Evolutionary conservation across 64 coral and sea anemone species (phyloP).

Genomic region (Pocillopora verrucosa): DNA sequence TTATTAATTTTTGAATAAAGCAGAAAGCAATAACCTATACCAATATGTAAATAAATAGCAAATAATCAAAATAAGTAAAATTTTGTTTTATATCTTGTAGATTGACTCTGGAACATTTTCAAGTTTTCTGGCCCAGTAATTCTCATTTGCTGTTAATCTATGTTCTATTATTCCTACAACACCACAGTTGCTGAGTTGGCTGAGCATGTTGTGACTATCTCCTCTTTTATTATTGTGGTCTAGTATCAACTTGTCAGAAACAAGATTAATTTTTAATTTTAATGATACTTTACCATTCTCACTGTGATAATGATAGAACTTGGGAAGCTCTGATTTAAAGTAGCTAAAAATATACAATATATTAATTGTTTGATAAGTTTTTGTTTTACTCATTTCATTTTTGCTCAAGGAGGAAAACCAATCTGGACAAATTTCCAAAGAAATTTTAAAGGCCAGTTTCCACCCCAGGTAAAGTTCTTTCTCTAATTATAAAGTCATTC

Average conservation of each 20-base stretch:
- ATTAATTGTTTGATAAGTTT: too few species aligned
- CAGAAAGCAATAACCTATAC: not conserved
- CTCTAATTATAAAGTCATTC: not conserved
- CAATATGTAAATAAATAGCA: not conserved
- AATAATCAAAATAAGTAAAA: not conserved
- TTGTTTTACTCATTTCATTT: not conserved
- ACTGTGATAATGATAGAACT: too few species aligned
- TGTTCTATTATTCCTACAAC: too few species aligned
- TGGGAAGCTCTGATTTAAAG: not conserved
- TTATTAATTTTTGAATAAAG: too few species aligned
- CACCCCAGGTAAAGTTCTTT: conserved; percentile 60
- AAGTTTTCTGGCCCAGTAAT: conserved; percentile 37
- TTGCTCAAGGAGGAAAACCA: conserved; percentile 45
- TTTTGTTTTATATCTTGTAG: not conserved
- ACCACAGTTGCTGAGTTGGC: too few species aligned
- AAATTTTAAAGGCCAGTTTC: conserved; percentile 82
- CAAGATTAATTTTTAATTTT: too few species aligned
- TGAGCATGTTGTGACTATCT: too few species aligned
- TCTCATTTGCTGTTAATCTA: not conserved
- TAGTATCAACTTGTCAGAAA: too few species aligned
- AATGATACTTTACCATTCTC: too few species aligned
- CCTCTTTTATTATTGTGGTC: too few species aligned
- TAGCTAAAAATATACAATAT: not conserved
- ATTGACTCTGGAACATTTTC: conserved; percentile 47
- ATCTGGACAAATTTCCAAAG: conserved; percentile 81